Base-by-base conservation (phyloP, 2,113 vertebrate genomes). In the Microtus ochrogaster region DNA sequence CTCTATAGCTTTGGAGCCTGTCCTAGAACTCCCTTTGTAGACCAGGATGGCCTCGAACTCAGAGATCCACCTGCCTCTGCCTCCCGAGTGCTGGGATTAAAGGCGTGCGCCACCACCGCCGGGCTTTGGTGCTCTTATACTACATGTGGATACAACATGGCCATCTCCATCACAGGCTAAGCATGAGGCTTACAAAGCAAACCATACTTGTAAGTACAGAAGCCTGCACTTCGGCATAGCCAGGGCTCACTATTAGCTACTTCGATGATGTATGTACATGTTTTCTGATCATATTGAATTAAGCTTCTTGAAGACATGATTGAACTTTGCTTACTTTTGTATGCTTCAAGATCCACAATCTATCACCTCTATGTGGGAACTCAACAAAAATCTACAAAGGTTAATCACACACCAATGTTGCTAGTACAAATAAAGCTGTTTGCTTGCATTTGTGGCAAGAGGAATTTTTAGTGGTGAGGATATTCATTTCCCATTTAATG, bases 271-370 rank as follows among this genome's bases (percentile, higher is more conserved):
- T n/a, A 55, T 5, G 33, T 66, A 63, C 2, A 70, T 39, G 19
- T 92, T 94, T 94, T 47, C 63, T 8, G 84, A 22, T n/a, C 70
- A 72, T 10, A 76, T 1, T 97, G 36, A 94, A 93, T 70, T 77
- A 94, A 89, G 78, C 66, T 91, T 30, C 19, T 85, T 55, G 36
- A 94, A 93, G 55, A n/a, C 36, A 90, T 70, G n/a, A 41, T 41
- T 84, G 94, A 17, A 44, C 44, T 92, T 88, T 91, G 24, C 4
- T 94, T 41, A 92, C 58, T 33, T 83, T 12, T 93, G 41, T 77
- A 52, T 41, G 3, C 70, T 83, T 44, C 78, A 65, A 87, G 86
- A 88, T 88, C 14, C 1, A 83, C 74, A 83, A 63, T 78, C 33
- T 52, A 30, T 10, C 63, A 2, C 47, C 14, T 91, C 73, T 82